Evolutionary conservation across 2,113 vertebrate species (phyloP).

Genomic region (Gallinago paraguaiae): DNA sequence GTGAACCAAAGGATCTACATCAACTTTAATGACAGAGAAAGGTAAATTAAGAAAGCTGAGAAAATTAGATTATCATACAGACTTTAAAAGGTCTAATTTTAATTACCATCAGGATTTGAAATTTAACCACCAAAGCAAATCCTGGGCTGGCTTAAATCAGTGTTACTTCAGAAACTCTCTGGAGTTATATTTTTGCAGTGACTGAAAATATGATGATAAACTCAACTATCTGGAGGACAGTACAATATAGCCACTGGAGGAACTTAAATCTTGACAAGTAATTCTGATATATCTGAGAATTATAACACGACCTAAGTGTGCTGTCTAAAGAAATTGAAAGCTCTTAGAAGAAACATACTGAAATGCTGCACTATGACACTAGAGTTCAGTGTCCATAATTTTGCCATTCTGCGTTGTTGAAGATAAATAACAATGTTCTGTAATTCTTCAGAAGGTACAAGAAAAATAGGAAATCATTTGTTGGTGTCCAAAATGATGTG

Average conservation of each 20-base stretch:
- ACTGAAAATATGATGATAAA: neutral
- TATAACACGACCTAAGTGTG: neutral
- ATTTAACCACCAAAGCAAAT: neutral
- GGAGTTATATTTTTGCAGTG: neutral
- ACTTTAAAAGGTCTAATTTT: neutral
- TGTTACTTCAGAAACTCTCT: neutral
- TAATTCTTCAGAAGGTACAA: neutral
- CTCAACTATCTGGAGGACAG: neutral
- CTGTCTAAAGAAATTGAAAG: neutral
- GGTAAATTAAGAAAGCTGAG: neutral
- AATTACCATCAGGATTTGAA: neutral
- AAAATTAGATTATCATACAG: neutral
- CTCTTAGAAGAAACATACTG: neutral
- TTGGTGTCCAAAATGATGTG: neutral
- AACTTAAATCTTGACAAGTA: neutral
- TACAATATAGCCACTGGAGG: neutral
- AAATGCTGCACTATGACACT: neutral
- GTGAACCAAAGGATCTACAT: neutral
- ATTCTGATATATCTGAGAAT: neutral
- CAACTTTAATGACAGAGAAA: neutral
- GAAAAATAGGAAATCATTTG: neutral
- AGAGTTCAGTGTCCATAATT: neutral
- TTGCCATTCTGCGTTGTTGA: neutral
- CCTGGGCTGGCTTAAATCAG: neutral
- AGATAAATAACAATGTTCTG: neutral